phyloP scores from a whole-genome alignment of 1,140 invertebrate genomes.

The Trinorchestia longiramus region DNA sequence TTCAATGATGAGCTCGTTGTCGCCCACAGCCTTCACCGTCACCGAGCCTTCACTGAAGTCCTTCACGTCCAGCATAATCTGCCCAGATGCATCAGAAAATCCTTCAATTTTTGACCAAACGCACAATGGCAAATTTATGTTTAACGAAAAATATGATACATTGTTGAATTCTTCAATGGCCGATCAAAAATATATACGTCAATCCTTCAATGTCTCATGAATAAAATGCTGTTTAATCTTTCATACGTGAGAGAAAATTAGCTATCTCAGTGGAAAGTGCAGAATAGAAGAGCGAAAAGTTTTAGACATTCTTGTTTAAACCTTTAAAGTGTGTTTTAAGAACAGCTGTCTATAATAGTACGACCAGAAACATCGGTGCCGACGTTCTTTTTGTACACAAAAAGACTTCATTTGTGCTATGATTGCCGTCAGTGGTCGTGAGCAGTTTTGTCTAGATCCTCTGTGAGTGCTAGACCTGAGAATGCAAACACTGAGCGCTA shows the following conservation, averaged over 20 bases:
- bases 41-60: constrained; percentile 62
- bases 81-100: not conserved
- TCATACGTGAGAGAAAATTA: no score
- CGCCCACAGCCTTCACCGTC: constrained; percentile 64
- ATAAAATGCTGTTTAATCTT: no score
- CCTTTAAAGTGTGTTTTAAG: no score
- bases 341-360: no score
- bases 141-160: not conserved
- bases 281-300: no score
- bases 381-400: not conserved
- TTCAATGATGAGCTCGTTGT: constrained; percentile 63
- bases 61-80: constrained; percentile 64
- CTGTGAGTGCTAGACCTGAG: not conserved
- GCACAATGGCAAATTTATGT: not conserved
- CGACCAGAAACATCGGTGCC: not conserved
- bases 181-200: not conserved
- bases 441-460: not conserved
- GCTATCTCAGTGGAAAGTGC: no score
- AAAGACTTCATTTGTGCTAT: not conserved
- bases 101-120: not conserved
- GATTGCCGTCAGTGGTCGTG: not conserved
- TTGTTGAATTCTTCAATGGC: not conserved
- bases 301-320: no score
- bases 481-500: not conserved
- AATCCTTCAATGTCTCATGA: not conserved